Evolutionary conservation across 1,140 invertebrate species (phyloP).

Genomic region (Pachypeltis micranthus): DNA sequence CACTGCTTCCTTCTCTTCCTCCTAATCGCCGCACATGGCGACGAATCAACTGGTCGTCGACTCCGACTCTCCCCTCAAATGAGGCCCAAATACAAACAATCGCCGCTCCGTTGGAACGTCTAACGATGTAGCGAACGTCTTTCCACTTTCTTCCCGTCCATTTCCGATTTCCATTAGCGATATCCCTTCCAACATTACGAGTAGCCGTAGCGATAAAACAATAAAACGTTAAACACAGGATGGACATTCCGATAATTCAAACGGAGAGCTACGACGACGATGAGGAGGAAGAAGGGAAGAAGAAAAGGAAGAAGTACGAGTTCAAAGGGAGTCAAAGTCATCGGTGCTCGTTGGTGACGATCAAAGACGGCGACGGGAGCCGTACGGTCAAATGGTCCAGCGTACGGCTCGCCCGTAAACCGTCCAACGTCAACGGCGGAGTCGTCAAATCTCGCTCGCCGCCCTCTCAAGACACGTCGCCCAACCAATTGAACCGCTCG

Average conservation of each 20-base stretch:
- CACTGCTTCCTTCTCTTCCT: too few relatives aligned
- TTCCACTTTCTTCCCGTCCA: background rate
- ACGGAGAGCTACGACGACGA: conserved; percentile 21
- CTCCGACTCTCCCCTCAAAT: background rate
- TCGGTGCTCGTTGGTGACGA: conserved; percentile 23
- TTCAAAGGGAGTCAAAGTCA: conserved; percentile 25
- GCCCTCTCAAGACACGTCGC: conserved; percentile 4
- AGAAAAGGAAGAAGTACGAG: conserved; percentile 22
- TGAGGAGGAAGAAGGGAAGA: conserved; percentile 10
- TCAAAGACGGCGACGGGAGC: conserved; percentile 21
- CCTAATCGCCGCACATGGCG: too few relatives aligned
- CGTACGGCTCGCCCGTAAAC: conserved; percentile 21
- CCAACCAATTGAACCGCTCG: conserved; percentile 11
- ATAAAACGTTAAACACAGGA: too few relatives aligned
- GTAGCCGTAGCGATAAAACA: too few relatives aligned
- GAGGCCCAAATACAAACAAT: background rate
- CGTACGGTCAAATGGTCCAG: conserved; percentile 26
- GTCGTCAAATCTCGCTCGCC: conserved; percentile 21
- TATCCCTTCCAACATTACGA: too few relatives aligned
- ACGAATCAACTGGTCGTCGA: too few relatives aligned
- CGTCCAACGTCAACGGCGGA: conserved; percentile 25
- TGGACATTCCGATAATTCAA: conserved; percentile 27
- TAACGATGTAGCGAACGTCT: too few relatives aligned
- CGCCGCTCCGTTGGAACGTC: background rate
- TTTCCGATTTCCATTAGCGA: background rate